Conservation (phyloP, 2,113 vertebrate species). For the Chloropsis cyanopogon region DNA sequence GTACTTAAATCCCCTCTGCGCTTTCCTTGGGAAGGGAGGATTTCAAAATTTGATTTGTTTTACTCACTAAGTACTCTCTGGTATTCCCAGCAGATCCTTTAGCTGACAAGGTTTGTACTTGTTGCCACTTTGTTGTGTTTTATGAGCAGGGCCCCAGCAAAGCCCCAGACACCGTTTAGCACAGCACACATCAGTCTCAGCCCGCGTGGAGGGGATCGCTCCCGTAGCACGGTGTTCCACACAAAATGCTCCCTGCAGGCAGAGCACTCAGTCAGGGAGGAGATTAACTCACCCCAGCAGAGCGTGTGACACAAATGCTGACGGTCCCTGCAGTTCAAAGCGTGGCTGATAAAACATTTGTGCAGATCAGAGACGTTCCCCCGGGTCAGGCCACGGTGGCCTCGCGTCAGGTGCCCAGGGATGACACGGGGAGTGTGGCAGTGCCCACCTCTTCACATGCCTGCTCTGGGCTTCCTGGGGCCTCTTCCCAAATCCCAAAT, state of each 20-base stretch:
- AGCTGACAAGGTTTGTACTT: slow-evolving; percentile 23
- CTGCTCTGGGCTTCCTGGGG: neutral
- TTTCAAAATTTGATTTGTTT: slow-evolving; percentile 59
- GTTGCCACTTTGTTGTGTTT: slow-evolving; percentile 31
- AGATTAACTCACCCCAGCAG: neutral
- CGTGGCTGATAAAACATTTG: neutral
- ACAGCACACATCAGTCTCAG: neutral
- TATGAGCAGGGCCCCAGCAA: slow-evolving; percentile 11
- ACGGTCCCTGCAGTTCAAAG: neutral
- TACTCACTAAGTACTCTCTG: neutral
- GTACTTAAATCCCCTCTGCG: neutral
- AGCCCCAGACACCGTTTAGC: neutral
- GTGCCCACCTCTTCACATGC: fast-evolving
- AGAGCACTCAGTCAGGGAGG: neutral
- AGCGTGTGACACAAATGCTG: neutral
- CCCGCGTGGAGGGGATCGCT: neutral
- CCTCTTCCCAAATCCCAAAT: neutral
- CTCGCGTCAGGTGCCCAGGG: fast-evolving
- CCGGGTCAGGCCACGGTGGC: fast-evolving
- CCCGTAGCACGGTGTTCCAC: neutral
- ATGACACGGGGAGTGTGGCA: fast-evolving
- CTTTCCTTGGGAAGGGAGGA: slow-evolving; percentile 4
- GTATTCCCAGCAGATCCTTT: slow-evolving; percentile 50
- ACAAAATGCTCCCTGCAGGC: slow-evolving; percentile 12
- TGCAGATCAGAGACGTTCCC: neutral